Evolutionary conservation across 2,888 invertebrate genomes (phyloP).

Genomic region (Electrophaes corylata): DNA sequence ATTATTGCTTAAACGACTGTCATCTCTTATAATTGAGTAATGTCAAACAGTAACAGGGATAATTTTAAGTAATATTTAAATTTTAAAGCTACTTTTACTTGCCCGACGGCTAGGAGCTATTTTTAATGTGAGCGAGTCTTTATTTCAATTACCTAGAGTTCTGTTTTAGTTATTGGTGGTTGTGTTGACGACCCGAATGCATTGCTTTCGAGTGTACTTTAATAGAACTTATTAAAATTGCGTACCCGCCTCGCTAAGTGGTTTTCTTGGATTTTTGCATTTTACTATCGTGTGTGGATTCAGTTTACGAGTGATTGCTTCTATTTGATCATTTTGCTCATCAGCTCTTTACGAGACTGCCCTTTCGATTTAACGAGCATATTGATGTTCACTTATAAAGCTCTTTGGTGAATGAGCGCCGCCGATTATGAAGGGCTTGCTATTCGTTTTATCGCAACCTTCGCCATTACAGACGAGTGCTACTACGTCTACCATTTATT

Average conservation of each 20-base stretch:
- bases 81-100: too few relatives aligned
- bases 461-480: constrained; percentile 43
- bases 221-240: background rate
- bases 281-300: background rate
- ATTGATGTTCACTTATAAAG: constrained; percentile 25
- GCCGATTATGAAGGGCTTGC: constrained; percentile 18
- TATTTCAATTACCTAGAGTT: background rate
- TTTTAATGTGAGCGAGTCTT: too few relatives aligned
- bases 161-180: too few relatives aligned
- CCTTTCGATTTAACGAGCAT: constrained; percentile 25
- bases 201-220: background rate
- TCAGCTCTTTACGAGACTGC: constrained; percentile 14
- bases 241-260: background rate
- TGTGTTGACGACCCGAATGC: background rate
- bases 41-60: too few relatives aligned
- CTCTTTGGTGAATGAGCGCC: constrained; percentile 24
- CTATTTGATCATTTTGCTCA: constrained; percentile 13
- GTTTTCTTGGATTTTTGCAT: background rate
- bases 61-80: too few relatives aligned
- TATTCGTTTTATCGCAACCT: constrained; percentile 23
- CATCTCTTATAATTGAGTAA: too few relatives aligned
- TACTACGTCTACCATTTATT: constrained; percentile 56
- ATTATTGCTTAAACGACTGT: too few relatives aligned
- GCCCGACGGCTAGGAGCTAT: too few relatives aligned
- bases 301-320: constrained; percentile 9